phyloP scores from a whole-genome alignment of 2,888 invertebrate species.

The Masnerella sp. region DNA sequence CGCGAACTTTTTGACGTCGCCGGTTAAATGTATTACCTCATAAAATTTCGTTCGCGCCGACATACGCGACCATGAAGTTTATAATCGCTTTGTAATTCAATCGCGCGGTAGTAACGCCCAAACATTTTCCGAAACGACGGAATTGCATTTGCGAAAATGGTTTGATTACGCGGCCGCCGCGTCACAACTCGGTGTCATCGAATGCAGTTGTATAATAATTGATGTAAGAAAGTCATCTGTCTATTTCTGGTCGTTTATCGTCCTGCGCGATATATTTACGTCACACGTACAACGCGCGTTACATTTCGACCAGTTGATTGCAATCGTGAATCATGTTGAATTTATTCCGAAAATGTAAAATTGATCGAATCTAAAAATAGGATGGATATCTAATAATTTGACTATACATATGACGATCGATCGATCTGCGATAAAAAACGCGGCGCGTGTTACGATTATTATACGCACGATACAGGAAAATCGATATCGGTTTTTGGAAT shows the following conservation, averaged over 20 bases:
- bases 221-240: conserved; percentile 10
- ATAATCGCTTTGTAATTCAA: not conserved
- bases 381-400: conserved; percentile 14
- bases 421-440: conserved; percentile 3
- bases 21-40: not conserved
- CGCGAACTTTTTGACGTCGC: conserved; percentile 4
- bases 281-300: conserved; percentile 12
- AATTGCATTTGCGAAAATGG: too few relatives aligned
- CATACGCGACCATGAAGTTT: not conserved
- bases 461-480: not conserved
- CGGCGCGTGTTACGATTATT: not conserved
- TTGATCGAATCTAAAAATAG: conserved; percentile 29
- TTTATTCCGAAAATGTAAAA: conserved; percentile 21
- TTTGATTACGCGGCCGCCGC: too few relatives aligned
- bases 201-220: conserved; percentile 11
- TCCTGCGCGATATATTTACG: too few relatives aligned
- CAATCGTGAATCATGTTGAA: conserved; percentile 20
- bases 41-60: not conserved
- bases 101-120: too few relatives aligned
- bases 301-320: conserved; percentile 3
- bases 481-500: not conserved
- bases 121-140: too few relatives aligned
- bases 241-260: conserved; percentile 15
- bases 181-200: conserved; percentile 2
- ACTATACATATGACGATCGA: conserved; percentile 17